These are phyloP conservation scores for Penaeus vannamei DNA, from an alignment of 1,140 invertebrate genomes.

Conservation along the genomic window DNA sequence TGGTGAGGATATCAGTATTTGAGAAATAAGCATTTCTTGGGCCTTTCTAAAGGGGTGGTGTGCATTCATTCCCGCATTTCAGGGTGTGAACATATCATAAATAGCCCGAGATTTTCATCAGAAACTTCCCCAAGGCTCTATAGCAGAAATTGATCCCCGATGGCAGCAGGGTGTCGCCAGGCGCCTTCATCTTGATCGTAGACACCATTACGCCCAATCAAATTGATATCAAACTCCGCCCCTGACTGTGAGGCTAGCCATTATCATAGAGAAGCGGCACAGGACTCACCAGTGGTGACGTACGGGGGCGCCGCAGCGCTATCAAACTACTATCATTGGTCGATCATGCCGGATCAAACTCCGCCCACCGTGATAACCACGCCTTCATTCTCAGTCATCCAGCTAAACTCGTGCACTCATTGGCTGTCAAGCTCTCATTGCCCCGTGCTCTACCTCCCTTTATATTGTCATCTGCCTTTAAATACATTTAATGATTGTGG, in stretches of 20 bases:
- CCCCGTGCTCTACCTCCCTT: not conserved
- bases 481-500: not conserved
- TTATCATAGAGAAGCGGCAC: slow-evolving; percentile 35
- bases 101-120: too few species aligned
- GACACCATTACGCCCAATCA: slow-evolving; percentile 61
- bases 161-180: not conserved
- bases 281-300: slow-evolving; percentile 38
- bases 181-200: not conserved
- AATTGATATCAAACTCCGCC: slow-evolving; percentile 67
- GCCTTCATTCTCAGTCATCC: slow-evolving; percentile 37
- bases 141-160: too few species aligned
- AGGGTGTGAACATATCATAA: too few species aligned
- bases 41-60: too few species aligned
- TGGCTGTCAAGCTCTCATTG: slow-evolving; percentile 44
- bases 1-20: too few species aligned
- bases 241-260: slow-evolving; percentile 40
- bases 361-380: slow-evolving; percentile 62
- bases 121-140: too few species aligned
- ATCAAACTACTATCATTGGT: slow-evolving; percentile 66
- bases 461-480: not conserved
- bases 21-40: too few species aligned
- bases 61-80: too few species aligned
- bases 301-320: slow-evolving; percentile 40
- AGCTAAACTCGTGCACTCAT: slow-evolving; percentile 36
- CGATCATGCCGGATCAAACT: slow-evolving; percentile 59